A percentile compares a stretch with the other conserved stretches of the same genome.
Evolutionary conservation across 1,140 invertebrate genomes (phyloP).

Genomic region (Drosophila santomea): DNA sequence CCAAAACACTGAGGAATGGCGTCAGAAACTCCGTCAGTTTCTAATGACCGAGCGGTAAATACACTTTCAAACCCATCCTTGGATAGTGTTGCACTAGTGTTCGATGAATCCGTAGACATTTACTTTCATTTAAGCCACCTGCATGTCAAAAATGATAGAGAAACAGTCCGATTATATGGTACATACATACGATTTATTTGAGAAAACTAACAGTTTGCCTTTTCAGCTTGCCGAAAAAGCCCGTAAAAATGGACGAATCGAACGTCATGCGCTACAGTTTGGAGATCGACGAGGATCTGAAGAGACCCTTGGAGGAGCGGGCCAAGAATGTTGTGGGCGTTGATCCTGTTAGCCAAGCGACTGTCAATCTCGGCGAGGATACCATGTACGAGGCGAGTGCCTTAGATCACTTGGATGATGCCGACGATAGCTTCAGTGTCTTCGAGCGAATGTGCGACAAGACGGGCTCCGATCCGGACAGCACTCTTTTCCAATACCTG

Average conservation of each 20-base stretch:
- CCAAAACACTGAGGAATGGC: slow-evolving; percentile 73
- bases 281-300: slow-evolving; percentile 47
- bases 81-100: slow-evolving; percentile 29
- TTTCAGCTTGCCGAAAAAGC: slow-evolving; percentile 10
- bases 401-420: neutral
- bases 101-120: neutral
- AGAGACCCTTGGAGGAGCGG: slow-evolving; percentile 22
- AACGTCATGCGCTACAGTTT: slow-evolving; percentile 52
- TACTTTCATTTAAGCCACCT: neutral
- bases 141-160: slow-evolving; percentile 19
- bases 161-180: neutral
- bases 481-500: slow-evolving; percentile 75
- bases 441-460: slow-evolving; percentile 80
- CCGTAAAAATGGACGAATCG: slow-evolving; percentile 19
- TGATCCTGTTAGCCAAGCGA: neutral
- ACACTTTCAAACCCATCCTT: slow-evolving; percentile 20
- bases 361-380: slow-evolving; percentile 24
- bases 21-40: slow-evolving; percentile 63
- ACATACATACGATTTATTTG: neutral
- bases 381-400: slow-evolving; percentile 15
- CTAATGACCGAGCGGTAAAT: slow-evolving; percentile 79
- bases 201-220: neutral
- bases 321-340: neutral
- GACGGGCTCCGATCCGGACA: slow-evolving; percentile 76
- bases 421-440: slow-evolving; percentile 69